These are phyloP conservation scores for Zosterops lateralis DNA, from an alignment of 2,113 vertebrate genomes.

Conservation along the genomic window DNA sequence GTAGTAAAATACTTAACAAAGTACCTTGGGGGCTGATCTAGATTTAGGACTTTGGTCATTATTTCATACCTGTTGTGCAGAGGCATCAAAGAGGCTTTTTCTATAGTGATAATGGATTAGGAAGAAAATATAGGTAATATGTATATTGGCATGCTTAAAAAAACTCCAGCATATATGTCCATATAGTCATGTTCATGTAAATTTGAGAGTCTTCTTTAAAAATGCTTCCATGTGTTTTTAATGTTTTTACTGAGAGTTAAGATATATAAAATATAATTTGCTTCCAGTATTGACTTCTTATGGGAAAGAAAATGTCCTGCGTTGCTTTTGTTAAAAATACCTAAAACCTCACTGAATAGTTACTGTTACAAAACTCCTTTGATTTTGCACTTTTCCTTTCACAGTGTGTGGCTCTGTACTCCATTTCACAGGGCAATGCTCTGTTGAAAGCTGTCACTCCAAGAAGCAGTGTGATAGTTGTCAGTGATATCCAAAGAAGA, in stretches of 20 bases:
- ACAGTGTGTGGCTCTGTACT: conserved; percentile 56
- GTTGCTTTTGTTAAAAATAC: conserved; percentile 54
- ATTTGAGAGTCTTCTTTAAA: background rate
- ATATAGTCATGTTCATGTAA: background rate
- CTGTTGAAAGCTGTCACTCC: conserved; percentile 61
- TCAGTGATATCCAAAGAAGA: conserved; percentile 57
- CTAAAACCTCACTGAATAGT: conserved; percentile 57
- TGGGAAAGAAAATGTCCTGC: background rate
- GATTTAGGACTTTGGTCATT: background rate
- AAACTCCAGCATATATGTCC: fast-evolving
- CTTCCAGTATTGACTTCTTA: background rate
- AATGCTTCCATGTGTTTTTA: background rate
- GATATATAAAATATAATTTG: conserved; percentile 9
- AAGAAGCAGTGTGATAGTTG: conserved; percentile 44
- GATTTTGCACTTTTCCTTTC: conserved; percentile 66
- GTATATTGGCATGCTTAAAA: background rate
- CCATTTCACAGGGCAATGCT: conserved; percentile 72
- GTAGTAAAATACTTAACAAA: background rate
- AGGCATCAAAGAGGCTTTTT: background rate
- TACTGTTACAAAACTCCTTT: conserved; percentile 61
- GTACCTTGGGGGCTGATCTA: background rate
- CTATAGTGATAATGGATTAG: background rate
- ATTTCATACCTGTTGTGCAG: background rate
- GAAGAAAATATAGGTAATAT: background rate
- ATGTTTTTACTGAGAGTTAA: background rate